Evolutionary conservation across 2,888 invertebrate genomes (phyloP), one percentile per base, ranked within the genome.

Genomic region (Conistra vaccinii): DNA sequence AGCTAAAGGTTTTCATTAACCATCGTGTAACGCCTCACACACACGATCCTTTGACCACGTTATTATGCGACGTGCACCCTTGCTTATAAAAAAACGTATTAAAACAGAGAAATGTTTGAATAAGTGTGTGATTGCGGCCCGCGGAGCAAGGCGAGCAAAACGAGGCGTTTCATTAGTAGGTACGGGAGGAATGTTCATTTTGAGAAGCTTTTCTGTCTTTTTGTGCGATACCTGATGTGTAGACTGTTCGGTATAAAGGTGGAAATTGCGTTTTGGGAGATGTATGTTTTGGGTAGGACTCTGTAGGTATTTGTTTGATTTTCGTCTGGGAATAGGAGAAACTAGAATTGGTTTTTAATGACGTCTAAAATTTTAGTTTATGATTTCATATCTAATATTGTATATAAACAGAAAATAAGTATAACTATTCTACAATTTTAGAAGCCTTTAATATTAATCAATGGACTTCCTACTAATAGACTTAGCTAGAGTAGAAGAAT

Each of bases 41-140:
- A 81, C 68, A 78, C 82, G 80, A 76, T 86, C 91, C 92, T 93
- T 93, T 92, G 92, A 92, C 86, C 87, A 79, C 86, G 92, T 92
- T 94, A 94, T 94, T 94, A 94, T 91, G 91, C 91, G 86, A 87
- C 86, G 77, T 88, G 84, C 88, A 89, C 90, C 90, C 92, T 88
- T 91, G 93, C 92, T 92, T 93, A 90, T 91, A 95, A 94, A 94
- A 94, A 95, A 91, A 81, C 63, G 87, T 90, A 91, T 91, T 90
- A 90, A 91, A 91, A 88, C 85, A 86, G 84, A 85, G 90, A 91
- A 92, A 93, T 94, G 95, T 95, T 94, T 96, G 96, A 96, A 96
- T 95, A 95, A 94, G 93, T 95, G 94, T 95, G 95, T 95, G 96
- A 96, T 95, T 95, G 95, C 95, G 93, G 92, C 79, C 80, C 84